A percentile compares a stretch with the other conserved stretches of the same genome.
Evolutionary conservation across 2,797 vertebrate genomes (phyloP).

Genomic region (Mormyrus hasselquistii): DNA sequence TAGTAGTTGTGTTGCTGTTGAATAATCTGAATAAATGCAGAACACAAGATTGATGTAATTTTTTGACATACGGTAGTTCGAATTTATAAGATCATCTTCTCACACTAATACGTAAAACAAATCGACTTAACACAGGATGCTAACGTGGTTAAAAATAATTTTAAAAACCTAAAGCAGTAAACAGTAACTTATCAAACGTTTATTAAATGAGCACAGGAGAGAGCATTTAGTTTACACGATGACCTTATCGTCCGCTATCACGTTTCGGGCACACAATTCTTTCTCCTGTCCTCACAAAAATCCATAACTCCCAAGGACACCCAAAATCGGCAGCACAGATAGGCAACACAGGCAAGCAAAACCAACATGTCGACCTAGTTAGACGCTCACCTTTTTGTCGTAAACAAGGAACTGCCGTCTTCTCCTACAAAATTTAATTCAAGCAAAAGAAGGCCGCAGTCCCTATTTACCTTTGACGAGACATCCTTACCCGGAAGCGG

Average conservation of each 20-base stretch:
- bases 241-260: neutral
- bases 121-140: neutral
- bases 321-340: neutral
- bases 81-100: neutral
- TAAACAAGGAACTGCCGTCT: neutral
- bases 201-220: neutral
- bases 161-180: neutral
- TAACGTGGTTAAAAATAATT: neutral
- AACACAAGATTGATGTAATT: neutral
- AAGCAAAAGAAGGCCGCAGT: neutral
- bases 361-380: neutral
- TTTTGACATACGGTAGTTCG: neutral
- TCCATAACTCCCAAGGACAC: neutral
- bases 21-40: neutral
- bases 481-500: neutral
- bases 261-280: neutral
- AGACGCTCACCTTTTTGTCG: neutral
- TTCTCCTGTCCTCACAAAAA: neutral
- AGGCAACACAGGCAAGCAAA: neutral
- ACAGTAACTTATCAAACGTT: neutral
- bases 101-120: neutral
- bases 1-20: neutral
- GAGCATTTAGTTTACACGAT: neutral
- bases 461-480: neutral
- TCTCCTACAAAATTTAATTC: neutral